These are phyloP conservation scores for Muraenolepis orangiensis DNA, from an alignment of 2,797 vertebrate species.

Conservation along the genomic window DNA sequence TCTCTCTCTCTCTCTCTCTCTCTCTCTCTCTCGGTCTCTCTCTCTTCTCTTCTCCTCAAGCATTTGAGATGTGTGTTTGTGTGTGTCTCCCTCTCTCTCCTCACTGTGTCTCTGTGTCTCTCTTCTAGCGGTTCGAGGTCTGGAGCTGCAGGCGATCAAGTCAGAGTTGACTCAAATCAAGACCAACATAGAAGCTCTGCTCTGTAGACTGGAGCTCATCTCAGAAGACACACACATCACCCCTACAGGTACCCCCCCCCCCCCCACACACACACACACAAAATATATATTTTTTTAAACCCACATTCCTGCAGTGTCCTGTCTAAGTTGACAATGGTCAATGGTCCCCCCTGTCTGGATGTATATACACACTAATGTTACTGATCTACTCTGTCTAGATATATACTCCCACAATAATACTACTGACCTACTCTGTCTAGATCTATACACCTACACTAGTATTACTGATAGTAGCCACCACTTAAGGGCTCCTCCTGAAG, in stretches of 20 bases:
- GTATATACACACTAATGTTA: no score
- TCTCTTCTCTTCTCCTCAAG: no score
- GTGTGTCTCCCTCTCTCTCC: slow-evolving; percentile 4
- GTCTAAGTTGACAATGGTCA: no score
- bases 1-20: background rate
- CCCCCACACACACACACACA: background rate
- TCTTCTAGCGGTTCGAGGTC: slow-evolving; percentile 78
- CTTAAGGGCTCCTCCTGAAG: no score
- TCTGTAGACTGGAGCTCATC: slow-evolving; percentile 91
- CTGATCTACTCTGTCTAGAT: background rate
- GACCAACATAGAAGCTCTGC: slow-evolving; percentile 87
- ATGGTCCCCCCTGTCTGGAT: no score
- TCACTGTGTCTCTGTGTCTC: background rate
- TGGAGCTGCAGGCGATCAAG: slow-evolving; percentile 89
- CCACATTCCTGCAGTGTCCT: no score
- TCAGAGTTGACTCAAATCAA: slow-evolving; percentile 92
- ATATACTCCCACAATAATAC: no score
- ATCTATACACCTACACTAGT: no score
- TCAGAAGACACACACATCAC: slow-evolving; percentile 80
- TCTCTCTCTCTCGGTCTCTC: background rate
- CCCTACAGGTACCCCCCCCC: slow-evolving; percentile 73
- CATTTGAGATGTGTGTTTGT: background rate
- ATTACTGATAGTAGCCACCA: no score
- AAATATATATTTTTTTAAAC: no score
- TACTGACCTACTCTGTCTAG: no score